Evolutionary conservation across 2,113 vertebrate genomes (phyloP).

Genomic region (Channa argus): DNA sequence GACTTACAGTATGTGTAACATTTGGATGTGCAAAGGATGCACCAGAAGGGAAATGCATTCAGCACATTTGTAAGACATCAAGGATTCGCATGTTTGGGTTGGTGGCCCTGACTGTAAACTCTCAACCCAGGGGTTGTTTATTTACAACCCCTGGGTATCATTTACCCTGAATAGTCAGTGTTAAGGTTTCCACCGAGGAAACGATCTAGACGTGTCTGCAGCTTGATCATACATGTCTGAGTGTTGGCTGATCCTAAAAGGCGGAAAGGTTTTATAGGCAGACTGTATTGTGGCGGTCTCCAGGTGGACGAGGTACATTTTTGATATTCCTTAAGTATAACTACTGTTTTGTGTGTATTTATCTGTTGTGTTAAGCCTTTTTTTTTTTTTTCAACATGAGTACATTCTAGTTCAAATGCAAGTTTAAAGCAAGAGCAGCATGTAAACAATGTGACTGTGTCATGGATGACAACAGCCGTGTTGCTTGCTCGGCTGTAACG

Average conservation of each 20-base stretch:
- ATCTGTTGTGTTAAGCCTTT: slow-evolving; percentile 3
- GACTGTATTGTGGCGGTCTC: too few species aligned
- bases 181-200: background rate
- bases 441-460: background rate
- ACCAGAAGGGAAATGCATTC: background rate
- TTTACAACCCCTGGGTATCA: background rate
- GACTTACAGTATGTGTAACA: too few species aligned
- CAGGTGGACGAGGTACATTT: too few species aligned
- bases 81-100: background rate
- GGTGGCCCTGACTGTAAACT: too few species aligned
- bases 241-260: too few species aligned
- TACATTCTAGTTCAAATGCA: background rate
- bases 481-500: background rate
- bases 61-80: background rate
- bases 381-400: background rate
- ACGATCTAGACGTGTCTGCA: background rate
- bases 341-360: background rate
- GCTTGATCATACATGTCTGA: background rate
- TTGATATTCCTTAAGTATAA: too few species aligned
- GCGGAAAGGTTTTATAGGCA: background rate
- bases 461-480: background rate
- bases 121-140: background rate
- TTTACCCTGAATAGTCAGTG: background rate
- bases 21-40: background rate
- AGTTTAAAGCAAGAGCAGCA: background rate